These are phyloP conservation scores for Brotula barbata DNA, from an alignment of 2,797 vertebrate species.

Conservation along the genomic window DNA sequence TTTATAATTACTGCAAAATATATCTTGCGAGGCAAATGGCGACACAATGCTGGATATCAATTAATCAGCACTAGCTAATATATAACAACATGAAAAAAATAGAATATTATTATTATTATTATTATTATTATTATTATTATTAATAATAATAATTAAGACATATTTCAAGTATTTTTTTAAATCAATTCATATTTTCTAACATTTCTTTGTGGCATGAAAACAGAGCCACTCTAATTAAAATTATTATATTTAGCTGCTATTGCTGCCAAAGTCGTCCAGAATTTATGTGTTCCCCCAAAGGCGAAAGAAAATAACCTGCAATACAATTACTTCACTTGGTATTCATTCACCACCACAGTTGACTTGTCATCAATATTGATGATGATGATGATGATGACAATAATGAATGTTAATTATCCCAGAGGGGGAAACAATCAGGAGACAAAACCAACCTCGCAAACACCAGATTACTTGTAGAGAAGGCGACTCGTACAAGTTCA, in stretches of 20 bases:
- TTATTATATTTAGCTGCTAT: no score
- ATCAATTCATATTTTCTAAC: no score
- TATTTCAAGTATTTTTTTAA: no score
- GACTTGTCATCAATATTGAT: slow-evolving; percentile 46
- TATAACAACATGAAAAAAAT: slow-evolving; percentile 21
- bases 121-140: no score
- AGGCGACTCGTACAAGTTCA: slow-evolving; percentile 17
- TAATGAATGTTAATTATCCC: slow-evolving; percentile 43
- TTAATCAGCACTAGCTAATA: slow-evolving; percentile 22
- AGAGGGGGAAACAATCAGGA: slow-evolving; percentile 32
- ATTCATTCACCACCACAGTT: slow-evolving; percentile 25
- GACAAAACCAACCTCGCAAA: slow-evolving; percentile 34
- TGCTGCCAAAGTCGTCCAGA: neutral
- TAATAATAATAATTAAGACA: no score
- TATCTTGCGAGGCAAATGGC: slow-evolving; percentile 8
- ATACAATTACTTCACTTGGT: slow-evolving; percentile 16
- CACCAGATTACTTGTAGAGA: slow-evolving; percentile 36
- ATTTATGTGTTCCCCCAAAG: slow-evolving; percentile 11
- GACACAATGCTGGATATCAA: slow-evolving; percentile 25
- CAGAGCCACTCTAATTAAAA: no score
- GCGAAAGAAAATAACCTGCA: neutral
- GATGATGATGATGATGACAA: slow-evolving; percentile 28
- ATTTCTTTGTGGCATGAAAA: no score
- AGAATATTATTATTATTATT: no score
- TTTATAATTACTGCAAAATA: slow-evolving; percentile 21